These are phyloP conservation scores for Grammomys surdaster DNA, from an alignment of 2,113 vertebrate species.

Conservation along the genomic window DNA sequence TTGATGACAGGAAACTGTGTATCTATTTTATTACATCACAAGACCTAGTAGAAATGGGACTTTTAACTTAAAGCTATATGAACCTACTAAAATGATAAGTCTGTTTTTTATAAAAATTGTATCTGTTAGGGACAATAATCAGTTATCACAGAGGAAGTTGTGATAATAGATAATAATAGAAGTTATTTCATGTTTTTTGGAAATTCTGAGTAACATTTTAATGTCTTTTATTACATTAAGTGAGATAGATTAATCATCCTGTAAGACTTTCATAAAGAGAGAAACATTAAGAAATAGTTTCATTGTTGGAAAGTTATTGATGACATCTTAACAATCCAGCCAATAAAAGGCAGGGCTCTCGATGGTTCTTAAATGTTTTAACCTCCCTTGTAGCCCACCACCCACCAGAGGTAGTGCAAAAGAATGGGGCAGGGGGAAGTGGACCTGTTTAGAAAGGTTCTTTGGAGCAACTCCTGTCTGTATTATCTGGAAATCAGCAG, in stretches of 20 bases:
- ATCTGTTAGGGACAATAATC: not conserved
- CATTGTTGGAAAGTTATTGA: not conserved
- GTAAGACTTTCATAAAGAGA: conserved; percentile 45
- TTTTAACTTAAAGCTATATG: conserved; percentile 52
- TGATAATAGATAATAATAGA: conserved; percentile 42
- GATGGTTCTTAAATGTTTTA: too few species aligned
- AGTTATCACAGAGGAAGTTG: conserved; percentile 10
- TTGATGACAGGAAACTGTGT: conserved; percentile 40
- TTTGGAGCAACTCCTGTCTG: too few species aligned
- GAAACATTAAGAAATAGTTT: conserved; percentile 21
- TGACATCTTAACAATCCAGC: conserved; percentile 31
- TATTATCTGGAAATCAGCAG: too few species aligned
- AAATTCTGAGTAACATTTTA: conserved; percentile 40
- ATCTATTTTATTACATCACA: conserved; percentile 50
- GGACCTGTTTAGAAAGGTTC: too few species aligned
- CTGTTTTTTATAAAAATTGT: not conserved
- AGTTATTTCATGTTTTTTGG: conserved; percentile 41
- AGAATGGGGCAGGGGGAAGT: too few species aligned
- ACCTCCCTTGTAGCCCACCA: too few species aligned
- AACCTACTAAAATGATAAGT: conserved; percentile 26
- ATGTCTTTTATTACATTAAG: conserved; percentile 53
- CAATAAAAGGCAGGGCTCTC: not conserved
- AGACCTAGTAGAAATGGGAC: conserved; percentile 44
- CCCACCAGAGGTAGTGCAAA: too few species aligned
- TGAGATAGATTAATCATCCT: conserved; percentile 33